These are phyloP conservation scores for Aproaerema taeniolella DNA, from an alignment of 2,888 invertebrate genomes.

Conservation along the genomic window DNA sequence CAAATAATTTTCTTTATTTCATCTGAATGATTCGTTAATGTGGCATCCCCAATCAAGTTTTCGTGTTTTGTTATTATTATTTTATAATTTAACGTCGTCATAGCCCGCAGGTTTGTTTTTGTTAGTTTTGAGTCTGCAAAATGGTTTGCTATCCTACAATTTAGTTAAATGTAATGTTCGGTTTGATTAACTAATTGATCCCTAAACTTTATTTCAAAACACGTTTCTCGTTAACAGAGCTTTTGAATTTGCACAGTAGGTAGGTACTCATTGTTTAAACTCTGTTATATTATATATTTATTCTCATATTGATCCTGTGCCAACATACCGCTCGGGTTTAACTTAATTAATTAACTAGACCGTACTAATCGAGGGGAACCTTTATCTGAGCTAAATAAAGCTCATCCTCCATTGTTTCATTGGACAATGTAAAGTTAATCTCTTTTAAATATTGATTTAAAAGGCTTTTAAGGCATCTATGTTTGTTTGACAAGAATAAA, in stretches of 20 bases:
- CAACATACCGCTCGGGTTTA: slow-evolving; percentile 23
- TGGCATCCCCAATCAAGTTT: no score
- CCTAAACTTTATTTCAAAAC: slow-evolving; percentile 17
- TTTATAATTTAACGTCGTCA: no score
- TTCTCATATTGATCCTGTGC: slow-evolving; percentile 17
- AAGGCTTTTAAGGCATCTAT: neutral
- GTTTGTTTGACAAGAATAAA: neutral
- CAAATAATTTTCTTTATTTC: no score
- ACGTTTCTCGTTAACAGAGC: slow-evolving; percentile 15
- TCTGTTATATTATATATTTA: slow-evolving; percentile 14
- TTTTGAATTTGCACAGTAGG: slow-evolving; percentile 7
- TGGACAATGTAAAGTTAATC: slow-evolving; percentile 17
- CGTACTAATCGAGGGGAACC: slow-evolving; percentile 47
- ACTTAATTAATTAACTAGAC: slow-evolving; percentile 61
- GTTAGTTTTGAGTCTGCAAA: no score
- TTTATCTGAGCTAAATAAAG: slow-evolving; percentile 33
- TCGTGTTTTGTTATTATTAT: no score
- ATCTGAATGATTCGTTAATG: no score
- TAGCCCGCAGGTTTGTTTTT: no score
- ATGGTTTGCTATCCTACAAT: no score
- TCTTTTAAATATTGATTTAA: slow-evolving; percentile 9
- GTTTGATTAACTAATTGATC: slow-evolving; percentile 19
- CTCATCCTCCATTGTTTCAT: slow-evolving; percentile 21
- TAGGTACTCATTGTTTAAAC: no score
- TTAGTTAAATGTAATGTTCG: no score